Conservation (phyloP, 1,140 invertebrate species). For the Conus betulinus region DNA sequence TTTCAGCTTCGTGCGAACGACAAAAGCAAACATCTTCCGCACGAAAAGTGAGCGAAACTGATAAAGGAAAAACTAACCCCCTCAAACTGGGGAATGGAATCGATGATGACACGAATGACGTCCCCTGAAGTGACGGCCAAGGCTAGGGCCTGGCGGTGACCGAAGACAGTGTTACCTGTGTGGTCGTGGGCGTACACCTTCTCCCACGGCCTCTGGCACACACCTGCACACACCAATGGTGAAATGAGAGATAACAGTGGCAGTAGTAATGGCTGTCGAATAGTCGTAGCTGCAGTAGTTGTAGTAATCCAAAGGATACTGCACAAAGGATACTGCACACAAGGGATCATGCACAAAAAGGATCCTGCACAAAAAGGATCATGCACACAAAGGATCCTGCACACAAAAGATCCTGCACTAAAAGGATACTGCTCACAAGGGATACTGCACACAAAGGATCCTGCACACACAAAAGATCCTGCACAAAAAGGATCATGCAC, state of each 20-base stretch:
- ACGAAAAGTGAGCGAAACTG: not conserved
- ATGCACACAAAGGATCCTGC: too few relatives aligned
- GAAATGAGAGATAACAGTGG: not conserved
- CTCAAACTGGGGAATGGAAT: not conserved
- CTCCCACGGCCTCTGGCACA: constrained; percentile 15
- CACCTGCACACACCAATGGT: not conserved
- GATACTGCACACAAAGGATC: too few relatives aligned
- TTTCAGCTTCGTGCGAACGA: not conserved
- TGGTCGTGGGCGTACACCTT: constrained; percentile 19
- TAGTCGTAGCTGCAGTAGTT: not conserved
- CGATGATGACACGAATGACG: constrained; percentile 9
- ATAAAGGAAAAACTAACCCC: not conserved
- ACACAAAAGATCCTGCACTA: too few relatives aligned
- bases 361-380: too few relatives aligned
- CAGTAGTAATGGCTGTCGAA: not conserved
- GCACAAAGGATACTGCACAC: too few relatives aligned
- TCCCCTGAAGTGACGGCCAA: not conserved
- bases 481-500: too few relatives aligned
- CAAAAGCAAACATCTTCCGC: not conserved
- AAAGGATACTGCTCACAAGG: too few relatives aligned
- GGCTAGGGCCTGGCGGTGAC: not conserved
- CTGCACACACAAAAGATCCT: too few relatives aligned
- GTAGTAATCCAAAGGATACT: not conserved
- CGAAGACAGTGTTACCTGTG: not conserved
- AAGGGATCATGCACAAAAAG: too few relatives aligned